Evolutionary conservation across 2,888 invertebrate genomes (phyloP).

Genomic region (Idaea biselata): DNA sequence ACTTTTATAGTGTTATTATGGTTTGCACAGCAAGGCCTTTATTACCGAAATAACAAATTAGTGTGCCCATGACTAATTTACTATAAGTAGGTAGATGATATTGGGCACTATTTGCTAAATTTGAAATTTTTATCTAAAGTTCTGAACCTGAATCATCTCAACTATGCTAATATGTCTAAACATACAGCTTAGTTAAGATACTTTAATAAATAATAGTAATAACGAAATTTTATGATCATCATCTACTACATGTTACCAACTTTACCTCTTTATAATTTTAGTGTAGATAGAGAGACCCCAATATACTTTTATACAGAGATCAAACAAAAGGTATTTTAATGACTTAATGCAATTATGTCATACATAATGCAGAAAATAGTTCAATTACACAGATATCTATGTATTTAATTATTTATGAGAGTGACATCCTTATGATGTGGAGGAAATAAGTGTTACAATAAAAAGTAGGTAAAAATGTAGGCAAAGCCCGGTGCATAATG

Average conservation of each 20-base stretch:
- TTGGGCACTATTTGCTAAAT: background rate
- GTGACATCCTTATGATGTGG: background rate
- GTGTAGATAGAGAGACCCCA: too few species aligned
- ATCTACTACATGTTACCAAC: too few species aligned
- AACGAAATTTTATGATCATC: too few species aligned
- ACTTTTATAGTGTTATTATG: constrained; percentile 2
- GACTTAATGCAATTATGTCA: too few species aligned
- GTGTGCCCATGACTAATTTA: background rate
- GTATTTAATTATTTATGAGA: background rate
- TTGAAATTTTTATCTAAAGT: background rate
- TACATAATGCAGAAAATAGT: background rate
- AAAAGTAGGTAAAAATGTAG: background rate
- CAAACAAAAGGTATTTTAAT: too few species aligned
- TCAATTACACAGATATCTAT: background rate
- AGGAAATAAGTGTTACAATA: background rate
- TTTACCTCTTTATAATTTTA: too few species aligned
- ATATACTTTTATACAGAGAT: too few species aligned
- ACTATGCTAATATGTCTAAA: too few species aligned
- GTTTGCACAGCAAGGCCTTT: background rate
- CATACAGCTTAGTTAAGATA: too few species aligned
- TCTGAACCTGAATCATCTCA: too few species aligned
- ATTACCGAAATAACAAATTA: background rate
- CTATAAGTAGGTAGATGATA: background rate
- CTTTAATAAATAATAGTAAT: too few species aligned
- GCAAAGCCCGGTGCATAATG: too few species aligned